Percentiles rank a stretch among this genome's conserved stretches.
phyloP scores from a whole-genome alignment of 1,140 invertebrate genomes.

The Caerostris extrusa region DNA sequence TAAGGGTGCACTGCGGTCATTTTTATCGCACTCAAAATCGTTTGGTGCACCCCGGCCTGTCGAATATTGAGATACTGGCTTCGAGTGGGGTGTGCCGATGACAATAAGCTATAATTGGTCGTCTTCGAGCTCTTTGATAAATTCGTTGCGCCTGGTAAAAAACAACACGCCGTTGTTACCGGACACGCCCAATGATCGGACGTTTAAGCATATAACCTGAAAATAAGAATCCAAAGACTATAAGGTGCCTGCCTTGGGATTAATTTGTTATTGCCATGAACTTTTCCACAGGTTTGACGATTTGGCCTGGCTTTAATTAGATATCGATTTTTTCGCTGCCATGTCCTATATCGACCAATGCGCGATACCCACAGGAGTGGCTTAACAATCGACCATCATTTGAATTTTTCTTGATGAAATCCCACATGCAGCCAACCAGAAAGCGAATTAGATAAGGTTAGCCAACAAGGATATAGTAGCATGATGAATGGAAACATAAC shows the following conservation, averaged over 20 bases:
- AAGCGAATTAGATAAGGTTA: not conserved
- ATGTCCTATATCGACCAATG: slow-evolving; percentile 8
- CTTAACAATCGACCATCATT: slow-evolving; percentile 3
- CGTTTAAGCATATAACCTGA: not conserved
- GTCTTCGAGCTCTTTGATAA: slow-evolving; percentile 47
- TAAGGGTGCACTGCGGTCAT: slow-evolving; percentile 50
- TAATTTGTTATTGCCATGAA: slow-evolving; percentile 27
- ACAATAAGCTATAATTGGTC: slow-evolving; percentile 70
- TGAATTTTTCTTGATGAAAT: slow-evolving; percentile 26
- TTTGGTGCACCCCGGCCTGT: slow-evolving; percentile 28
- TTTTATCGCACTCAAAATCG: slow-evolving; percentile 25
- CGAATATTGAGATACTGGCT: slow-evolving; percentile 41
- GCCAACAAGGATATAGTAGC: not conserved
- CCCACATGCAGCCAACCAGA: not conserved
- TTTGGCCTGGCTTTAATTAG: slow-evolving; percentile 18
- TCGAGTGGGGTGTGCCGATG: slow-evolving; percentile 63
- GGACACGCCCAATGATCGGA: not conserved
- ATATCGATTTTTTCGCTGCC: not conserved
- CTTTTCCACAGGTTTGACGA: slow-evolving; percentile 17
- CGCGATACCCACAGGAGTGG: not conserved
- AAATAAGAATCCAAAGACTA: not conserved
- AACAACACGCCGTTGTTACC: not conserved
- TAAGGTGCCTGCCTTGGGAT: not conserved
- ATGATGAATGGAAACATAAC: not conserved
- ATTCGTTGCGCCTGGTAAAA: slow-evolving; percentile 52